Evolutionary conservation across 1,140 invertebrate genomes (phyloP), one percentile per base, ranked within the genome.

Genomic region (Drepana arcuata): DNA sequence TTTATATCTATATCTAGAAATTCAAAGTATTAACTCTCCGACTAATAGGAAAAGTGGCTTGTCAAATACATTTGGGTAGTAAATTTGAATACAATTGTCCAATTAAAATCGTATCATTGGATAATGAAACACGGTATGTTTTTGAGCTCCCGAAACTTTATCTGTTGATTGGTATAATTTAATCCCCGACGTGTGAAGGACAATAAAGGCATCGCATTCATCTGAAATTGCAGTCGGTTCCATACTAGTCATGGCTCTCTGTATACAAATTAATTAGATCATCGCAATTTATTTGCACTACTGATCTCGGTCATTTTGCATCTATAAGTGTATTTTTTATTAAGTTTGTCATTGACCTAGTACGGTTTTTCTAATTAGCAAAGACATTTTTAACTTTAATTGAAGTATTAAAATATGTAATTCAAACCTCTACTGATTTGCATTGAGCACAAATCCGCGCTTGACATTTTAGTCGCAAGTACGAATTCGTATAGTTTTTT

Each of bases 331-430:
- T n/a, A n/a, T n/a, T 33, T 23, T 10, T 30, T 24, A 29, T 58
- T 44, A 57, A 53, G 56, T 29, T 58, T 44, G 62, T 52, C 59
- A 70, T 67, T 67, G 66, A 67, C 56, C 58, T 29, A 48, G 29
- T 43, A 31, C 35, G 44, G 43, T 67, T 64, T 70, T 55, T 60
- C 58, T 62, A 60, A 67, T 70, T 67, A 65, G 48, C 40, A 36
- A 40, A 46, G 43, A 59, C 18, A 21, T 5, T 21, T 4, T 21
- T 21, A 21, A 5, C 18, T 21, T 21, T 9, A 21, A 21, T 21
- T 5, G 18, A 21, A 9, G 18, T 9, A 21, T 5, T 5, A 21
- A 21, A 21, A 5, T 5, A 21, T 21, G 4, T 4, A 21, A 21
- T 21, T 21, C 18, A 21, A 21, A n/a, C n/a, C n/a, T n/a, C n/a